These are phyloP conservation scores for Leptoteleia sp. DNA, from an alignment of 1,140 invertebrate species.

Conservation along the genomic window DNA sequence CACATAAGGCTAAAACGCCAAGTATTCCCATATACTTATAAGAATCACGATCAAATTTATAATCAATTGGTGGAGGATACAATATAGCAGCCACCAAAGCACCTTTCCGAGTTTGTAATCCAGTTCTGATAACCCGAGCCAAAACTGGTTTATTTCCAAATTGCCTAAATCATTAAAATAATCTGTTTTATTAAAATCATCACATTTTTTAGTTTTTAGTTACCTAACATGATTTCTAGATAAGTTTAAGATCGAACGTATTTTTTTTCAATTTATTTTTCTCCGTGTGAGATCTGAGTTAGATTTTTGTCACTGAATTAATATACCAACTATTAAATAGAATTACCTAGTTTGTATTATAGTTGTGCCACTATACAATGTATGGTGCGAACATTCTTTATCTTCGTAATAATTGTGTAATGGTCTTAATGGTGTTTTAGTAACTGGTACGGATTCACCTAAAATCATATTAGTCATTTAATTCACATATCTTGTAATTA, in stretches of 20 bases:
- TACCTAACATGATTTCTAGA: too few species aligned
- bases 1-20: constrained; percentile 87
- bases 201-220: too few species aligned
- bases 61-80: constrained; percentile 96
- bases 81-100: constrained; percentile 94
- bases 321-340: too few species aligned
- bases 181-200: constrained; percentile 9
- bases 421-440: constrained; percentile 76
- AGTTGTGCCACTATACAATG: constrained; percentile 77
- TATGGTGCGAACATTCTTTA: constrained; percentile 78
- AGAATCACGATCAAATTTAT: constrained; percentile 95
- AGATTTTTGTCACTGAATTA: too few species aligned
- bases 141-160: constrained; percentile 84
- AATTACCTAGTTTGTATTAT: constrained; percentile 79
- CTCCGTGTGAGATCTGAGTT: too few species aligned
- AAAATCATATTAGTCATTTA: constrained; percentile 13
- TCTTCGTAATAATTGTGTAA: constrained; percentile 72
- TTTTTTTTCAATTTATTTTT: too few species aligned
- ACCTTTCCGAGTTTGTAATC: constrained; percentile 94
- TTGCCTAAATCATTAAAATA: constrained; percentile 34
- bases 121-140: constrained; percentile 88
- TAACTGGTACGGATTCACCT: constrained; percentile 78
- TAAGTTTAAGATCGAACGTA: too few species aligned
- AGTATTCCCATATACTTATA: constrained; percentile 95
- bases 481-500: not conserved